Conservation (phyloP, 2,113 vertebrate genomes). For the Calypte anna region DNA sequence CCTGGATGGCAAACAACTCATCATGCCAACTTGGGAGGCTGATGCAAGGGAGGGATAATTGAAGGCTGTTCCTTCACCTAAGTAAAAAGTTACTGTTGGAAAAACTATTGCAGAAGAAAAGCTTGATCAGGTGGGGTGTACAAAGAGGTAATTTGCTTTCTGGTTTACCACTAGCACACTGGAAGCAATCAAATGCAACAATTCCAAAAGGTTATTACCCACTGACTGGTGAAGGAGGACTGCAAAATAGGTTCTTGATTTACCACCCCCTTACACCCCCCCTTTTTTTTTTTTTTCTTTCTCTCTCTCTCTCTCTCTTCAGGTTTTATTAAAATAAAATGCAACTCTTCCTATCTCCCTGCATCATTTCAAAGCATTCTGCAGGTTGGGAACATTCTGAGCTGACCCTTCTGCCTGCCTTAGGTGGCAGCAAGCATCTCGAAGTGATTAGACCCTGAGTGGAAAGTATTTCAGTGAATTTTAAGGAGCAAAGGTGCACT, state of each 20-base stretch:
- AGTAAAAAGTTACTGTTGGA: neutral
- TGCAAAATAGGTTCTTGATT: neutral
- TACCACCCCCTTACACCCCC: neutral
- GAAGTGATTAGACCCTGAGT: neutral
- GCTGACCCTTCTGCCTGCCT: neutral
- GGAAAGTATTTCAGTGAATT: neutral
- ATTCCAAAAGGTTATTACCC: constrained; percentile 41
- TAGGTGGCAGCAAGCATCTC: neutral
- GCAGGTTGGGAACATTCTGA: neutral
- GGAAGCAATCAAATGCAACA: constrained; percentile 28
- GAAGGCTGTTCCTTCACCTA: constrained; percentile 3
- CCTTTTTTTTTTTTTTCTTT: neutral
- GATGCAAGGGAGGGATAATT: neutral
- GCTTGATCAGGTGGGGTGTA: neutral
- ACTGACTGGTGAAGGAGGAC: neutral
- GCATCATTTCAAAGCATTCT: neutral
- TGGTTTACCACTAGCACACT: neutral
- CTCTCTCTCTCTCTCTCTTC: neutral
- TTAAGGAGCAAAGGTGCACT: neutral
- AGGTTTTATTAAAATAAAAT: constrained; percentile 13
- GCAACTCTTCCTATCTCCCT: neutral
- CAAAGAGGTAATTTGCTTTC: constrained; percentile 47
- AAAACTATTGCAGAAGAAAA: constrained; percentile 13
- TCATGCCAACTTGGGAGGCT: neutral
- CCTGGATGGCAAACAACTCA: neutral